phyloP scores from a whole-genome alignment of 2,113 vertebrate genomes.

The Mormyrus lacerda region DNA sequence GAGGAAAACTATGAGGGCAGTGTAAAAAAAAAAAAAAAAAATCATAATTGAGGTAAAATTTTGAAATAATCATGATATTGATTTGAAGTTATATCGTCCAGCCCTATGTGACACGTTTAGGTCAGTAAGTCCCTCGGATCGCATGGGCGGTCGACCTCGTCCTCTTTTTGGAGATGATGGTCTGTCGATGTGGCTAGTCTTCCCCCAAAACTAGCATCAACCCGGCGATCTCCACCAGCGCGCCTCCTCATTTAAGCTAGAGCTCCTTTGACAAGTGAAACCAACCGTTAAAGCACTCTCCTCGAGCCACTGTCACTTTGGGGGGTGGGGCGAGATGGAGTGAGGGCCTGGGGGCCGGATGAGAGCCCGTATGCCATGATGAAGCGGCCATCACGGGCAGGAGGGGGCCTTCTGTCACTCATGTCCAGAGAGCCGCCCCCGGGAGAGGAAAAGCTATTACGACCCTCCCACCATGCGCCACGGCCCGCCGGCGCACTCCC shows the following conservation, averaged over 20 bases:
- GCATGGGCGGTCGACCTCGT: background rate
- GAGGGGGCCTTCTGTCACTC: background rate
- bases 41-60: background rate
- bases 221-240: background rate
- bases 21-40: background rate
- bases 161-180: background rate
- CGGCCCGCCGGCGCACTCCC: background rate
- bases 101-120: no score
- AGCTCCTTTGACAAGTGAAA: background rate
- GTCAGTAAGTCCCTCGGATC: background rate
- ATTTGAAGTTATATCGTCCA: no score
- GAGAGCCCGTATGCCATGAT: background rate
- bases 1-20: background rate
- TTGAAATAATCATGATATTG: no score
- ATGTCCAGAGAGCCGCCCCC: background rate
- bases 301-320: background rate
- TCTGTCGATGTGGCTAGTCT: background rate
- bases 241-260: background rate
- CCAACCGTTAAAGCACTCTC: background rate
- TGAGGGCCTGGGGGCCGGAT: background rate
- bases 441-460: conserved; percentile 8
- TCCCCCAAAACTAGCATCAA: background rate
- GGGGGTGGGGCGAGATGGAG: background rate
- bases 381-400: background rate
- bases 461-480: background rate